Percentiles rank a stretch among this genome's conserved stretches.
These are phyloP conservation scores for Azorinus chamasolen DNA, from an alignment of 2,888 invertebrate genomes.

Conservation along the genomic window DNA sequence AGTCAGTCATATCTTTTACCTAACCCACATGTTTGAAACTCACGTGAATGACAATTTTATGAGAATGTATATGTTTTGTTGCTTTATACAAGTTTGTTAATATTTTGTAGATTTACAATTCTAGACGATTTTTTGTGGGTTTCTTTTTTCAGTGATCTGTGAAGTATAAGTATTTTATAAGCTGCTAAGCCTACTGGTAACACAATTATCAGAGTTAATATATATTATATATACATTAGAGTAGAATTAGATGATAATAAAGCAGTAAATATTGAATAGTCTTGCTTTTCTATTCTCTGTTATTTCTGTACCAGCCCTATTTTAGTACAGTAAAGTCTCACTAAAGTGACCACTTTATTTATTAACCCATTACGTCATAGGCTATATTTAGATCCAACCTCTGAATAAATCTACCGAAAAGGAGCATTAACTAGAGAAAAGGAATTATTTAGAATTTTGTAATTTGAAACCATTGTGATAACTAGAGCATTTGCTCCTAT, in stretches of 20 bases:
- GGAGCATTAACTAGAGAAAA: too few species aligned
- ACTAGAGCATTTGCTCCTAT: too few species aligned
- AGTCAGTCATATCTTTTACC: background rate
- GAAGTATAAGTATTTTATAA: slow-evolving; percentile 27
- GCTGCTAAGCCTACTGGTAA: slow-evolving; percentile 45
- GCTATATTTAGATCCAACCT: too few species aligned
- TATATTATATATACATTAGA: slow-evolving; percentile 41
- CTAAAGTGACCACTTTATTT: too few species aligned
- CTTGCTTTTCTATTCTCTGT: too few species aligned
- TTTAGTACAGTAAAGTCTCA: too few species aligned
- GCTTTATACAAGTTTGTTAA: slow-evolving; percentile 52
- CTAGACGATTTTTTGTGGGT: background rate
- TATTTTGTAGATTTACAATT: slow-evolving; percentile 49
- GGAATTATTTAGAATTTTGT: too few species aligned
- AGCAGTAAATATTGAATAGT: background rate
- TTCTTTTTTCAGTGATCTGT: slow-evolving; percentile 32
- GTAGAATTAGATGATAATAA: slow-evolving; percentile 39
- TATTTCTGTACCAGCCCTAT: too few species aligned
- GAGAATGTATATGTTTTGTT: slow-evolving; percentile 22
- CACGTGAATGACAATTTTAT: background rate
- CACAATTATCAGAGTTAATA: slow-evolving; percentile 51
- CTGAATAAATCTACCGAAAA: too few species aligned
- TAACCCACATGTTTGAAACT: background rate
- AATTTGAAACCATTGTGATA: too few species aligned
- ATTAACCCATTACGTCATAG: too few species aligned